phyloP scores from a whole-genome alignment of 53 echinoderm and acorn worm genomes.

The Patiria pectinifera region DNA sequence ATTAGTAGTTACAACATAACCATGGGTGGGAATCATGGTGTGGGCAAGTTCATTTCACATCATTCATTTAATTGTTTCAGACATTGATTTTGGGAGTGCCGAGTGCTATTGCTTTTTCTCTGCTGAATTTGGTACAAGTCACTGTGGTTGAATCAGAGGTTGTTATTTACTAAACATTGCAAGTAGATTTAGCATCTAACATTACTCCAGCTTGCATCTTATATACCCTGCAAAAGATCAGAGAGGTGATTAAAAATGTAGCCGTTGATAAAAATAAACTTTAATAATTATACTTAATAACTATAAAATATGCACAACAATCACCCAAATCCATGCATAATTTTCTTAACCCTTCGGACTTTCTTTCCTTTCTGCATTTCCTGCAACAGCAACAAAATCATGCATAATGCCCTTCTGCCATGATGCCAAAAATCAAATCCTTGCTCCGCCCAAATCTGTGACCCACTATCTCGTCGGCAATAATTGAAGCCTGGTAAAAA shows the following conservation, averaged over 20 bases:
- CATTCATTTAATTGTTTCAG: neutral
- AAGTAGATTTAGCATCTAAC: conserved; percentile 39
- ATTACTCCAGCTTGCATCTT: conserved; percentile 56
- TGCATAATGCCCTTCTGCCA: conserved; percentile 11
- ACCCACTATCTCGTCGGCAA: conserved; percentile 42
- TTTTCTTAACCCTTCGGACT: neutral
- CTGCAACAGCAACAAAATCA: conserved; percentile 7
- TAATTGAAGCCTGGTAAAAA: conserved; percentile 17
- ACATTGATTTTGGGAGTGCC: no score
- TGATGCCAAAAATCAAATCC: neutral
- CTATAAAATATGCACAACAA: neutral
- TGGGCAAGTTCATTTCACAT: neutral
- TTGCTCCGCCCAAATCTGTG: conserved; percentile 29
- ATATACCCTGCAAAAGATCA: neutral
- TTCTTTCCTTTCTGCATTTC: conserved; percentile 48
- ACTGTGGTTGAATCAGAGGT: neutral
- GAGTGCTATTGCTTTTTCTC: no score
- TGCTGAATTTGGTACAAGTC: no score
- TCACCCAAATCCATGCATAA: neutral
- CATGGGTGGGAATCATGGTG: neutral
- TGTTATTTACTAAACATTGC: neutral
- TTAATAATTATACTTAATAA: neutral
- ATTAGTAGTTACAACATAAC: neutral
- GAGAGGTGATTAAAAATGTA: neutral
- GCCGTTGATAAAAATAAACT: neutral